Percentiles rank a stretch among this genome's conserved stretches.
These are phyloP conservation scores for Epizoanthus ramosus DNA, from an alignment of 92 coral and sea anemone genomes.

Conservation along the genomic window DNA sequence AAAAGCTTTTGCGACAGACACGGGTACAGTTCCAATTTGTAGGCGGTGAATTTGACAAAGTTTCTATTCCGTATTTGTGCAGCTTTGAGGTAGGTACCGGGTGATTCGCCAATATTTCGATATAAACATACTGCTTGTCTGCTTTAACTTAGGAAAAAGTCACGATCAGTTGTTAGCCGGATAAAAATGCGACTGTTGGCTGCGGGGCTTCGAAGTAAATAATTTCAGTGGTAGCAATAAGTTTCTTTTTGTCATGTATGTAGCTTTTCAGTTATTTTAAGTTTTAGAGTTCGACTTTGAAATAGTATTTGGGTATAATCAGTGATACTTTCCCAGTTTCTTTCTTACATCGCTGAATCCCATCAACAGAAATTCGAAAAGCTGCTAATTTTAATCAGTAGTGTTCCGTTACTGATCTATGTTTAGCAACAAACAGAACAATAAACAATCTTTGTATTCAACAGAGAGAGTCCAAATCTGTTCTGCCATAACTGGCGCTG, in stretches of 20 bases:
- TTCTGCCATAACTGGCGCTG: neutral
- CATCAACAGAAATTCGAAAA: slow-evolving; percentile 2
- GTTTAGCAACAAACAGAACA: neutral
- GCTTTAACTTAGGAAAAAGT: neutral
- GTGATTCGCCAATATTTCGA: neutral
- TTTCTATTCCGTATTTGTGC: neutral
- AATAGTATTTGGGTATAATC: neutral
- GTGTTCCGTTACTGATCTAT: too few species aligned
- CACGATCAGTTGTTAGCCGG: neutral
- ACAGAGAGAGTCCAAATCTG: neutral
- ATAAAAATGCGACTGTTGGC: neutral
- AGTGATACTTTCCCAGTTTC: neutral
- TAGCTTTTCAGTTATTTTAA: too few species aligned
- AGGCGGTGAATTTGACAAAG: neutral
- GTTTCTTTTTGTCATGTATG: too few species aligned
- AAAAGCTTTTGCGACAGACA: neutral
- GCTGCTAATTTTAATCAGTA: neutral
- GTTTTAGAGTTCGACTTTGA: neutral
- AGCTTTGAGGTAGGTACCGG: slow-evolving; percentile 6
- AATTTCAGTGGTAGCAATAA: neutral
- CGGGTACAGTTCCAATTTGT: neutral
- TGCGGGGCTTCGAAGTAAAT: neutral
- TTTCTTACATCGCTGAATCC: neutral
- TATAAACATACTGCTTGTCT: slow-evolving; percentile 15
- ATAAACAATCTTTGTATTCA: too few species aligned